Percentiles rank a stretch among this genome's conserved stretches.
Conservation (phyloP, 2,113 vertebrate genomes). For the Ceyx melanurus region DNA sequence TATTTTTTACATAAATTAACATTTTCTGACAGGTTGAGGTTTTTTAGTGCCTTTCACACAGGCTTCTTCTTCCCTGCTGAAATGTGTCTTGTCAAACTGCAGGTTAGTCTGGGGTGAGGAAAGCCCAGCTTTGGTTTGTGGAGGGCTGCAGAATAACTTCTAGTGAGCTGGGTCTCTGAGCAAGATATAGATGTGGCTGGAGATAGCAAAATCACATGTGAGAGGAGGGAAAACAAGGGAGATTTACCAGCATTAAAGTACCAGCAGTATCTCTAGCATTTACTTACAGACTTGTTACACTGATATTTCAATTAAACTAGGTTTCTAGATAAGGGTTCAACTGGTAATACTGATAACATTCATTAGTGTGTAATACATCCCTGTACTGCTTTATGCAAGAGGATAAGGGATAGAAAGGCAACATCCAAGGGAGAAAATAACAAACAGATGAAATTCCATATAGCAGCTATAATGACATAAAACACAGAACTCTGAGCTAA, state of each 20-base stretch:
- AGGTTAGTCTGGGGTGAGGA: background rate
- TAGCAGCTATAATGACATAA: background rate
- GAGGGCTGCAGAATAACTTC: background rate
- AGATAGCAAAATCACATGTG: background rate
- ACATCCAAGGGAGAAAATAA: background rate
- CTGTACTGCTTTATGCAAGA: background rate
- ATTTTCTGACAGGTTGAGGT: background rate
- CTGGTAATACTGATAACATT: background rate
- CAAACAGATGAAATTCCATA: background rate
- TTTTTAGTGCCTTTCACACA: background rate
- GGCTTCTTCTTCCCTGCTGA: background rate
- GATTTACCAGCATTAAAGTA: background rate
- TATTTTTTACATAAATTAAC: background rate
- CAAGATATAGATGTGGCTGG: background rate
- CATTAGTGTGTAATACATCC: background rate
- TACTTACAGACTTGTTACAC: background rate
- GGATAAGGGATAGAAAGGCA: background rate
- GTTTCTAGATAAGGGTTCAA: background rate
- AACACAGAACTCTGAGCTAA: background rate
- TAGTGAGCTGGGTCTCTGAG: background rate
- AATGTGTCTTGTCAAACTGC: background rate
- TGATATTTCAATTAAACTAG: background rate
- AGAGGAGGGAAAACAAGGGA: background rate
- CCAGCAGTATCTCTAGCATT: background rate
- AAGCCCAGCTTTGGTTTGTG: background rate